Conservation (phyloP, 2,113 vertebrate genomes). For the Isurus oxyrinchus region DNA sequence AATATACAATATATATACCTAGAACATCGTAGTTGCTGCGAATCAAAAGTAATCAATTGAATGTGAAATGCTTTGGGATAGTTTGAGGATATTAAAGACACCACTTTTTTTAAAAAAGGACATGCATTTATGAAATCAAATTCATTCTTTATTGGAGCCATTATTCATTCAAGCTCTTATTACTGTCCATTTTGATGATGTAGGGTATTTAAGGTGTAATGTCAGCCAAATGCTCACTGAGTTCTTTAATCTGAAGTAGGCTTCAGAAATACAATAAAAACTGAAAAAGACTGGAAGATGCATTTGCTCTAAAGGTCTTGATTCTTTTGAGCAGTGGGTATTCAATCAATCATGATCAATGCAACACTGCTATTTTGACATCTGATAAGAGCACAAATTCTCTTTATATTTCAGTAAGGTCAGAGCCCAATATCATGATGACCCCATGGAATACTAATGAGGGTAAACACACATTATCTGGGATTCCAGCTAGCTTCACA, state of each 20-base stretch:
- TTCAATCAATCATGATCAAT: conserved; percentile 1
- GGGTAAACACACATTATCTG: background rate
- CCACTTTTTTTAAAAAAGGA: background rate
- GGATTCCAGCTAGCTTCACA: background rate
- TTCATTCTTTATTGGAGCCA: background rate
- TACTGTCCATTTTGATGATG: background rate
- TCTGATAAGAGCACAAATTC: background rate
- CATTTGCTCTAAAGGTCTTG: background rate
- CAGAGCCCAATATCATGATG: background rate
- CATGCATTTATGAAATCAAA: background rate
- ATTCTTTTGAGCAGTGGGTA: background rate
- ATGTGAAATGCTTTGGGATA: background rate
- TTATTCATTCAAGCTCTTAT: background rate
- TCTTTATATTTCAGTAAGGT: background rate
- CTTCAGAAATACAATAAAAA: background rate
- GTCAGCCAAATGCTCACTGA: background rate
- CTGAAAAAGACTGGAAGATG: background rate
- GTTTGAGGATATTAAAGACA: background rate
- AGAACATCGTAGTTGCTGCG: background rate
- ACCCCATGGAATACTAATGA: background rate
- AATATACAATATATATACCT: background rate
- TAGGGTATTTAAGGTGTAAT: background rate
- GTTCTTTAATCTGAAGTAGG: background rate
- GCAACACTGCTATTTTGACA: background rate
- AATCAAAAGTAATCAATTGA: background rate